Evolutionary conservation across 2,888 invertebrate genomes (phyloP).

Genomic region (Caenorhabditis sp.): DNA sequence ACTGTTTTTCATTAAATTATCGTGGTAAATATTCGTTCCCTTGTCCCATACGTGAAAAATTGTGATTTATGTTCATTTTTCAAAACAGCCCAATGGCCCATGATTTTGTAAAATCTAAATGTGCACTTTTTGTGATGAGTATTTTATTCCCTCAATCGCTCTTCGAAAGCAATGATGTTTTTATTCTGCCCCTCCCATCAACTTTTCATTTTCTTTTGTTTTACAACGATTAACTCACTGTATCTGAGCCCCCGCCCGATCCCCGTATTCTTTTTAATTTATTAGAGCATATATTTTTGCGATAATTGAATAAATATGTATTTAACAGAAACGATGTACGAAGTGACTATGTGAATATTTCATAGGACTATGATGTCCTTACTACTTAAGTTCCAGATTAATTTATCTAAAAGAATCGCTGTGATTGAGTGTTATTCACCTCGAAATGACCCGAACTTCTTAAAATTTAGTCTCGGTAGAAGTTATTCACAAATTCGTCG

Average conservation of each 20-base stretch:
- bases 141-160: not conserved
- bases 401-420: too few relatives aligned
- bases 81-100: not conserved
- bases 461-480: too few relatives aligned
- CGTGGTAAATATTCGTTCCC: constrained; percentile 1
- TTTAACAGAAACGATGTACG: constrained; percentile 15
- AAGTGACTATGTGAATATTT: constrained; percentile 32
- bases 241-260: not conserved
- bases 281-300: not conserved
- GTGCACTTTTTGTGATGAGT: not conserved
- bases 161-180: not conserved
- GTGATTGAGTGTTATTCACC: too few relatives aligned
- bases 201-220: not conserved
- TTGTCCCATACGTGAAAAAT: not conserved
- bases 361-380: constrained; percentile 6
- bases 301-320: not conserved
- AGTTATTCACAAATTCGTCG: too few relatives aligned
- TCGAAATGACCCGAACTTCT: too few relatives aligned
- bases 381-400: not conserved
- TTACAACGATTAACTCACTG: not conserved
- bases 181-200: not conserved
- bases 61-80: not conserved
- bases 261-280: not conserved
- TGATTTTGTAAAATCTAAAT: not conserved
- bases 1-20: not conserved